Conservation (phyloP, 2,797 vertebrate genomes). For the Pteropus rufus region DNA sequence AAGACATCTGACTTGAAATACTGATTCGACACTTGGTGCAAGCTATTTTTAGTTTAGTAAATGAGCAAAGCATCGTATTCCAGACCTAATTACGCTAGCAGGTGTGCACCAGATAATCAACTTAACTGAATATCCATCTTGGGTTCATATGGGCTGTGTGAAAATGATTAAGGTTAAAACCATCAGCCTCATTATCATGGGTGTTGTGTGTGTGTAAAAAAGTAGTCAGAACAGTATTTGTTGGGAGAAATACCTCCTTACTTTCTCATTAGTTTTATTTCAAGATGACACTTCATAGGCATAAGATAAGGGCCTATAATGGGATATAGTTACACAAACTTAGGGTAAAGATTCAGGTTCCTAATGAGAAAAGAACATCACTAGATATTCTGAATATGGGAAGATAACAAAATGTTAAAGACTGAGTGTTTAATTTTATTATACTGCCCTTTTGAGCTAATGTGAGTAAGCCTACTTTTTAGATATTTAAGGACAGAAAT, state of each 20-base stretch:
- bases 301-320: neutral
- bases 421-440: neutral
- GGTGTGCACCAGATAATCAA: neutral
- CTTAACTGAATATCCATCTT: neutral
- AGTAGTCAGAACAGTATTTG: neutral
- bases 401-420: neutral
- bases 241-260: neutral
- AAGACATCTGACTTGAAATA: neutral
- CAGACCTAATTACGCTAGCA: slow-evolving; percentile 1
- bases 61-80: slow-evolving; percentile 13
- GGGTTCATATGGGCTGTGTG: neutral
- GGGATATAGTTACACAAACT: neutral
- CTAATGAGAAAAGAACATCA: neutral
- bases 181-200: neutral
- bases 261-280: slow-evolving; percentile 36
- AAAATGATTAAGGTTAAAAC: neutral
- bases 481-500: neutral
- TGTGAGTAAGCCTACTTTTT: neutral
- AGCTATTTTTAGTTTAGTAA: slow-evolving; percentile 40
- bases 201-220: neutral
- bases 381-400: neutral
- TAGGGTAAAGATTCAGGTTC: neutral
- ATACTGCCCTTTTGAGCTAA: neutral
- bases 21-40: neutral
- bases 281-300: neutral